phyloP scores from a whole-genome alignment of 2,113 vertebrate genomes.

The Halichoeres trimaculatus region DNA sequence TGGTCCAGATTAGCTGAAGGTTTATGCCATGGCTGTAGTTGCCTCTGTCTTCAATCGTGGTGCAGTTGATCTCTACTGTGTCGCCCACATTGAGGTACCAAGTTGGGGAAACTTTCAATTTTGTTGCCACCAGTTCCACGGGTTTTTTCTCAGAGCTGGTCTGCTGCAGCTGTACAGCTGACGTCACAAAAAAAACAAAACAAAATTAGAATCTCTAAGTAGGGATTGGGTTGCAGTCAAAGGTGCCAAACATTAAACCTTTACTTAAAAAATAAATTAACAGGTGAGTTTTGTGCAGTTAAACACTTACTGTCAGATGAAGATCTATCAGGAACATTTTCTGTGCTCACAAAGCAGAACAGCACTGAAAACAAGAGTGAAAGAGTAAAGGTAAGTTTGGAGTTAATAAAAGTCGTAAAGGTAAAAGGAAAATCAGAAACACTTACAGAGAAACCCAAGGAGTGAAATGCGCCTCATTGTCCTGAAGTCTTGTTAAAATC shows the following conservation, averaged over 20 bases:
- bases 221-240: too few species aligned
- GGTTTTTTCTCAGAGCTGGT: too few species aligned
- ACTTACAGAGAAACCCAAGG: background rate
- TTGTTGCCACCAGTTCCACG: background rate
- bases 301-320: background rate
- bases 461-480: background rate
- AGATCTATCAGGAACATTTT: background rate
- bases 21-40: background rate
- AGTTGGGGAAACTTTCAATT: background rate
- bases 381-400: background rate
- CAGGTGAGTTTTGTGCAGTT: too few species aligned
- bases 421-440: background rate
- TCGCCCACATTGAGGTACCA: slow-evolving; percentile 14
- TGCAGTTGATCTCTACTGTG: slow-evolving; percentile 7
- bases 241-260: too few species aligned
- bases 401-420: background rate
- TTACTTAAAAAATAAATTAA: too few species aligned
- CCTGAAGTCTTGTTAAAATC: background rate
- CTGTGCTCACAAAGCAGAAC: background rate
- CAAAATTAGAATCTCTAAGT: too few species aligned
- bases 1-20: slow-evolving; percentile 12
- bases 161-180: background rate
- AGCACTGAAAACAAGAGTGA: background rate
- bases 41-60: background rate
- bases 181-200: background rate